Evolutionary conservation across 2,797 vertebrate genomes (phyloP).

Genomic region (Phaenicophaeus curvirostris): DNA sequence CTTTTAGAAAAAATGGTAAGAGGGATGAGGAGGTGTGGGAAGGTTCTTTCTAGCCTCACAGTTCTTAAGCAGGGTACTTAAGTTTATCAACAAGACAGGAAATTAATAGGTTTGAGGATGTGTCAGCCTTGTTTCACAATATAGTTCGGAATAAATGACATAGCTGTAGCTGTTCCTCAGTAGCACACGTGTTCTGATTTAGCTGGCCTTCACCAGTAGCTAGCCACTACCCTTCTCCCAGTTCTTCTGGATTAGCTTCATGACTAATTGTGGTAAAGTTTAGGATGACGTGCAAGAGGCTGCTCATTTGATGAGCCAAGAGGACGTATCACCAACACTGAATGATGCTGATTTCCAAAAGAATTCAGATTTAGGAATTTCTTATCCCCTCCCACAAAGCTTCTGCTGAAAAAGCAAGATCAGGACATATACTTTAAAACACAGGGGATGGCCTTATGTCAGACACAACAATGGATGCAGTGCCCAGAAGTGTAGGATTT

Average conservation of each 20-base stretch:
- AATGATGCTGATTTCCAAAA: neutral
- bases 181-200: slow-evolving; percentile 58
- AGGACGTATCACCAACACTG: neutral
- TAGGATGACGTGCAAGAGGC: neutral
- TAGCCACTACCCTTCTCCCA: slow-evolving; percentile 49
- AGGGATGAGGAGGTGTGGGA: neutral
- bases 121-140: slow-evolving; percentile 51
- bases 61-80: neutral
- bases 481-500: slow-evolving; percentile 53
- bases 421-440: neutral
- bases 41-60: neutral
- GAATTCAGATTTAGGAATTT: slow-evolving; percentile 20
- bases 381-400: slow-evolving; percentile 34
- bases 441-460: neutral
- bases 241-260: neutral
- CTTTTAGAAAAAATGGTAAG: neutral
- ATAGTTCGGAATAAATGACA: neutral
- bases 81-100: slow-evolving; percentile 24
- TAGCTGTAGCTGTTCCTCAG: neutral
- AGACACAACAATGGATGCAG: slow-evolving; percentile 43
- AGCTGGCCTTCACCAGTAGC: slow-evolving; percentile 42
- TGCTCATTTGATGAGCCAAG: slow-evolving; percentile 19
- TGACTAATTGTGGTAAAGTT: slow-evolving; percentile 58
- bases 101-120: slow-evolving; percentile 40
- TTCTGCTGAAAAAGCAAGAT: slow-evolving; percentile 26